A percentile compares a stretch with the other conserved stretches of the same genome.
These are phyloP conservation scores for Meda fulgida DNA, from an alignment of 2,797 vertebrate species.

Conservation along the genomic window DNA sequence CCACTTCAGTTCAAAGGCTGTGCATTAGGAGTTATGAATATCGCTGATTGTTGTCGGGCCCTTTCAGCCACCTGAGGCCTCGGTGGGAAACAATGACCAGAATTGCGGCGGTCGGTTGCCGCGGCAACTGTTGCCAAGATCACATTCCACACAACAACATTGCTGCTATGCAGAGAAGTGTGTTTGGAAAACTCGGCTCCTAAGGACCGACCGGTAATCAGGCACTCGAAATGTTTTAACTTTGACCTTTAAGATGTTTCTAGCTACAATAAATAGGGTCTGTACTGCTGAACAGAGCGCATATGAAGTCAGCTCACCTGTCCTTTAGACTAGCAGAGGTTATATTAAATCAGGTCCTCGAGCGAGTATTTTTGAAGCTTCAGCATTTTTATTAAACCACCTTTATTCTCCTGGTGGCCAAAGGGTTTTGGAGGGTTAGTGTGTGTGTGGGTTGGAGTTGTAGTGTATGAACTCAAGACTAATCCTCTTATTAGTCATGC, in stretches of 20 bases:
- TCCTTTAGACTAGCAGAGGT: background rate
- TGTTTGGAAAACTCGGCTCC: conserved; percentile 13
- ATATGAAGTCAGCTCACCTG: background rate
- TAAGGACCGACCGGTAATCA: conserved; percentile 17
- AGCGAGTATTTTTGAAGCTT: conserved; percentile 28
- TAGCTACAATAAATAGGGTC: background rate
- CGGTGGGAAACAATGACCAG: conserved; percentile 30
- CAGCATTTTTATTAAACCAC: conserved; percentile 24
- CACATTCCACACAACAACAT: conserved; percentile 52
- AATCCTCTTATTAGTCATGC: conserved; percentile 43
- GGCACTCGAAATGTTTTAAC: conserved; percentile 1
- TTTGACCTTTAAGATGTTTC: conserved; percentile 6
- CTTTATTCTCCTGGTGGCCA: background rate
- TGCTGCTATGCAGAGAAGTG: conserved; percentile 7
- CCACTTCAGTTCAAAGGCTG: conserved; percentile 34
- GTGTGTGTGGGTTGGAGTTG: background rate
- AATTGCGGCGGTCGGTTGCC: conserved; percentile 41
- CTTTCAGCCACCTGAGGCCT: conserved; percentile 43
- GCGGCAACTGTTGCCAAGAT: conserved; percentile 52
- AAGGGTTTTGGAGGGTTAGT: conserved; percentile 16
- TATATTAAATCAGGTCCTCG: conserved; percentile 2
- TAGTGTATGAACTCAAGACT: conserved; percentile 36
- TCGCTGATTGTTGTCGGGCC: conserved; percentile 23
- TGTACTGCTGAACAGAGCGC: background rate
- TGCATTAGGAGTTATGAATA: conserved; percentile 47